Conservation (phyloP, 1,140 invertebrate species). For the Aleiodes sp. region DNA sequence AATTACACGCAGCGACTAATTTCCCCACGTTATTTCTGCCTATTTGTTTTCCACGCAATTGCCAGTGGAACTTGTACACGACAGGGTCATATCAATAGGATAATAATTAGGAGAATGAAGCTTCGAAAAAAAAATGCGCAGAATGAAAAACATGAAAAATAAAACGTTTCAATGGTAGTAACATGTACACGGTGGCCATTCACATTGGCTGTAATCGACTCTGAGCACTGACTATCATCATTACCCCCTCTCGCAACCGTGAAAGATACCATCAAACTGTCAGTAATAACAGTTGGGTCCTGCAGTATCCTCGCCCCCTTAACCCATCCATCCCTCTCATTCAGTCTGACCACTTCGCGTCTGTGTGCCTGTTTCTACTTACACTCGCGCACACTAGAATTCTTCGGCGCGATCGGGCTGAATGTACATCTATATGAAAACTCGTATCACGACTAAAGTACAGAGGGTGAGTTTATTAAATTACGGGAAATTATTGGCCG, state of each 20-base stretch:
- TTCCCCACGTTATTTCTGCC: no score
- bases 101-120: no score
- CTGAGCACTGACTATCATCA: conserved; percentile 36
- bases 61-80: no score
- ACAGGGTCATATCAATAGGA: no score
- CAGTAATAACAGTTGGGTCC: conserved; percentile 37
- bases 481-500: conserved; percentile 32
- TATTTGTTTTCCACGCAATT: no score
- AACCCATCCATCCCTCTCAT: conserved; percentile 10
- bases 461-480: conserved; percentile 31
- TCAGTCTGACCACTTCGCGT: background rate
- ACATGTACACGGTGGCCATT: conserved; percentile 17
- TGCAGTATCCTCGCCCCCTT: background rate
- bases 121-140: no score
- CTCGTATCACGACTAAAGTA: background rate
- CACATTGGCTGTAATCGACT: conserved; percentile 35
- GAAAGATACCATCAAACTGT: conserved; percentile 38
- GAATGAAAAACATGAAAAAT: no score
- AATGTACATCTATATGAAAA: background rate
- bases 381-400: background rate
- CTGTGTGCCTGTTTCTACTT: background rate
- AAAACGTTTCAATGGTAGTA: background rate
- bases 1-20: no score
- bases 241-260: conserved; percentile 22
- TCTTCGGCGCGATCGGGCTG: background rate